phyloP scores from a whole-genome alignment of 2,888 invertebrate genomes.

The Desoria tigrina region DNA sequence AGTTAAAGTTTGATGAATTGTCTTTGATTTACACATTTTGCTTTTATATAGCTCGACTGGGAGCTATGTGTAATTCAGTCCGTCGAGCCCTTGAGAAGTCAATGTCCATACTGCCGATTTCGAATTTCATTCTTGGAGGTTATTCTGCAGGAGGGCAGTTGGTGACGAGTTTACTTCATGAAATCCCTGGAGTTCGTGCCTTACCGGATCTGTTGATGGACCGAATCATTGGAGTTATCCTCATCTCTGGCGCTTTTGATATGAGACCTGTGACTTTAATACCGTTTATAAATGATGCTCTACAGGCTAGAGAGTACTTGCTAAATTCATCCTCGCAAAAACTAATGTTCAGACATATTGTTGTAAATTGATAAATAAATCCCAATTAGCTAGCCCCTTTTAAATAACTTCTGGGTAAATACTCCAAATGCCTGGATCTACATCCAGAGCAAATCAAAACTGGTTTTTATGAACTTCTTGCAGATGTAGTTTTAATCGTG shows the following conservation, averaged over 20 bases:
- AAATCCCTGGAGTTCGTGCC: background rate
- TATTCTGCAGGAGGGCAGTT: slow-evolving; percentile 14
- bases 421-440: too few species aligned
- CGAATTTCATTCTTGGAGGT: slow-evolving; percentile 10
- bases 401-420: too few species aligned
- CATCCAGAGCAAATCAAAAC: too few species aligned
- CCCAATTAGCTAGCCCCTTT: background rate
- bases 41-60: slow-evolving; percentile 1
- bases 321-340: too few species aligned
- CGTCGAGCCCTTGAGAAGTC: background rate
- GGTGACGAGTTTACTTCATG: background rate
- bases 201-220: background rate
- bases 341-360: too few species aligned
- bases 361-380: background rate
- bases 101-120: slow-evolving; percentile 9
- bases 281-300: background rate
- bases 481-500: too few species aligned
- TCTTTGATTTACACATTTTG: too few species aligned
- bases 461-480: too few species aligned
- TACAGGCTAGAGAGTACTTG: slow-evolving; percentile 3
- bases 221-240: background rate
- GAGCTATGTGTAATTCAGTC: background rate
- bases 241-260: slow-evolving; percentile 12
- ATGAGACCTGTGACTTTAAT: background rate
- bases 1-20: too few species aligned